Evolutionary conservation across 1,140 invertebrate species (phyloP), one percentile per base, ranked within the genome.

Genomic region (Brachionus manjavacas): DNA sequence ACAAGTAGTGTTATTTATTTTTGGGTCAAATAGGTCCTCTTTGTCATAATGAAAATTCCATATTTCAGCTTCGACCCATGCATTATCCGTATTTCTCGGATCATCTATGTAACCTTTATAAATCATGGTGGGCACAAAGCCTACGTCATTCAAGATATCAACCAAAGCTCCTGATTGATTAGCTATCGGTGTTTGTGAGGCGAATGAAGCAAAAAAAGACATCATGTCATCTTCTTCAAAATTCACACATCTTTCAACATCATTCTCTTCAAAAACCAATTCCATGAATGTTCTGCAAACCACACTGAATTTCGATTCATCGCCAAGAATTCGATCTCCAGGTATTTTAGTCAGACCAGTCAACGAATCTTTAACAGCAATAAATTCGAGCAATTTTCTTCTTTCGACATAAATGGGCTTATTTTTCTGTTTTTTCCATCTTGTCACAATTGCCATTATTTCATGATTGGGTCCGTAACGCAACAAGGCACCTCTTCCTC

Each of bases 171-270:
- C 39, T 12, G 35, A 16, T 70, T 85, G 90, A 70, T 90, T 90
- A 85, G 90, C 84, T 80, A 87, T 94, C 93, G 72, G 89, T 1
- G 95, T 94, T 91, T 97, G 96, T 90, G 97, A 95, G 86, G 93
- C 91, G 86, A 97, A 97, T 90, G 79, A 64, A 12, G 79, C 79
- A 81, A 81, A 81, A 46, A 81, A 81, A 28, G 79, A 31, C 31
- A 72, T 83, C 81, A 83, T 83, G 23, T 83, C 81, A 28, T 60
- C 60, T 39, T 83, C 81, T 31, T 46, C 20, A 35, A 83, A 70
- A 35, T 68, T 68, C 11, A 41, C 41, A 52, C 81, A 39, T 31
- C 52, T 52, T 83, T 83, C 81, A 16, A 68, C 60, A 72, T 83
- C 81, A 46, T n/a, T 41, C 41, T 83, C 81, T 70, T 83, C 60